Evolutionary conservation across 2,888 invertebrate genomes (phyloP), one percentile per base, ranked within the genome.

Genomic region (Morpho helenor): DNA sequence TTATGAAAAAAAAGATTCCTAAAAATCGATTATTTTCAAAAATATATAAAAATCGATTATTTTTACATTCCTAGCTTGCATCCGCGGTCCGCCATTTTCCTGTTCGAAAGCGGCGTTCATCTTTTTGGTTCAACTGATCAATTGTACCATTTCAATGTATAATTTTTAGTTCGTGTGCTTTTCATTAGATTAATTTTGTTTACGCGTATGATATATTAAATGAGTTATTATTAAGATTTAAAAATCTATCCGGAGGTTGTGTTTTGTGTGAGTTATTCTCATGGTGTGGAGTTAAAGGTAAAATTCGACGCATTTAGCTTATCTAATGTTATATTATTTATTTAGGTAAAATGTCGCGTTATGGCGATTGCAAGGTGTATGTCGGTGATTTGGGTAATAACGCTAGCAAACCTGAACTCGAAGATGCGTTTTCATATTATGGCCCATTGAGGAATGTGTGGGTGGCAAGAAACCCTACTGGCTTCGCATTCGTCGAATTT

Each of bases 401-500:
- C 74, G 98, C 98, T 41, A 96, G 97, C 61, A 97, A 98, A 87
- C 96, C 97, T 73, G 98, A 98, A 84, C 91, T 97, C 57, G 98
- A 98, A 88, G 96, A 97, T 80, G 96, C 97, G 10, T 99, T 98
- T 86, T 94, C 96, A 60, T 96, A 97, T 73, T 98, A 97, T 78
- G 98, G 98, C 9, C 95, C 96, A 0, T 87, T 98, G 70, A 93
- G 96, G 73, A 98, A 97, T 88, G 98, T 98, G 50, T 99, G 98
- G 98, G 98, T 99, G n/a, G 98, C 98, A 0, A 92, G 98, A 69
- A 98, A 98, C 82, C 97, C 97, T 8, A 98, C 98, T 59, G 98
- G 98, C 55, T 98, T 98, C 85, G 98, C 97, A 7, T 98, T 98
- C 85, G 97, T 98, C 2, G 97, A 98, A 80, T 98, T 96, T 80